A percentile compares a stretch with the other conserved stretches of the same genome.
phyloP scores from a whole-genome alignment of 1,140 invertebrate species.

The Helicoverpa armigera region DNA sequence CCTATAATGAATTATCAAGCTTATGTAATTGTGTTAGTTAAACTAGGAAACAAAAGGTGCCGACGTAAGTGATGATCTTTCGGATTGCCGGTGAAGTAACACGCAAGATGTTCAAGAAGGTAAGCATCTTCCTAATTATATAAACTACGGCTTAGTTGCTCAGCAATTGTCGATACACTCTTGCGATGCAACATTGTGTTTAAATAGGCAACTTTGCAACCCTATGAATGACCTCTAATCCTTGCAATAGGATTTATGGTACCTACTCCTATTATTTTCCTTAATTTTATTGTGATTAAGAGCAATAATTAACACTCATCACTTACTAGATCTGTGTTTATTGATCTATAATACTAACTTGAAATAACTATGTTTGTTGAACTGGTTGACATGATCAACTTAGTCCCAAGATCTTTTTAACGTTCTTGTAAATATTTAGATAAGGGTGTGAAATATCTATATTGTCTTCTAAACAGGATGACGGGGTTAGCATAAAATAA shows the following conservation, averaged over 20 bases:
- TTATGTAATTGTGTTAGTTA: too few relatives aligned
- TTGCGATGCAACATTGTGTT: conserved; percentile 10
- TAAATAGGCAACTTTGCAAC: neutral
- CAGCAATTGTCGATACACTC: neutral
- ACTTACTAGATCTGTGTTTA: neutral
- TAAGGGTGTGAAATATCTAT: conserved; percentile 14
- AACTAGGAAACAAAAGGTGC: too few relatives aligned
- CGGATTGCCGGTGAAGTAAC: too few relatives aligned
- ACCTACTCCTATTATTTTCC: too few relatives aligned
- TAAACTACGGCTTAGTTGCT: neutral
- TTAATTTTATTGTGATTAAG: too few relatives aligned
- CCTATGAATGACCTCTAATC: neutral
- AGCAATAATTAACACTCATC: too few relatives aligned
- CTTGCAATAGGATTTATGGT: too few relatives aligned
- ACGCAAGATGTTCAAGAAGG: too few relatives aligned
- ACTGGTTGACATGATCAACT: conserved; percentile 3
- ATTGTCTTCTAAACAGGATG: neutral
- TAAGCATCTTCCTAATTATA: too few relatives aligned
- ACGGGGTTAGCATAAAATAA: neutral
- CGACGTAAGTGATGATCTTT: too few relatives aligned
- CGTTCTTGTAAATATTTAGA: conserved; percentile 17
- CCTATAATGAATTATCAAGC: too few relatives aligned
- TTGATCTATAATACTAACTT: neutral
- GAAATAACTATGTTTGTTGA: conserved; percentile 3
- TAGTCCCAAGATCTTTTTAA: neutral